Evolutionary conservation across 2,888 invertebrate species (phyloP), one percentile per base, ranked within the genome.

Genomic region (Lordiphosa andalusiaca): DNA sequence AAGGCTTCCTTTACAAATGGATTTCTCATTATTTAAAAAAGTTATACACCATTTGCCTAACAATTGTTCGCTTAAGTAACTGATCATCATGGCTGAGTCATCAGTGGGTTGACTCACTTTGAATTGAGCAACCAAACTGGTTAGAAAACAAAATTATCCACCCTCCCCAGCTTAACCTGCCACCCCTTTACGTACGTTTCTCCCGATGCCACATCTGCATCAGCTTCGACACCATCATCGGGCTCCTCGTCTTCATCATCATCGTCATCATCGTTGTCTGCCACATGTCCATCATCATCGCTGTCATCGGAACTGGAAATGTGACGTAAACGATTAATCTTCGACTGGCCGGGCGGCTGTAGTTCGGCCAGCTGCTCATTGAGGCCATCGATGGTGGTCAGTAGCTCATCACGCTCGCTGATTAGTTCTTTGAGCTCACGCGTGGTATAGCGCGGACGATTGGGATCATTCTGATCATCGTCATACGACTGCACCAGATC

Each of bases 391-490:
- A 99, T 94, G 86, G 95, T 93, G n/a, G 96, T 94, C 87, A 98
- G 96, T 53, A 98, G 91, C 87, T 97, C 96, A 90, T 98, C 98
- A 59, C 98, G 92, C 90, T 99, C 98, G 88, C 95, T 86, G 21
- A 90, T 82, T 35, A 90, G 68, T 69, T 90, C 90, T 73, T 90
- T 90, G 0, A 90, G 82, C 58, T 90, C 90, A 1, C 81, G 75
- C 25, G 89, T 93, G 0, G 96, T 95, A 86, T 96, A 97, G 57
- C 95, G 91, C 12, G 96, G 96, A 69, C 94, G 90, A 86, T 95
- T 93, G 0, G 93, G 93, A 89, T 94, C 94, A 74, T 94, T 93
- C 6, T 77, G 82, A 57, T 85, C 87, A 67, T 91, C 92, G 75
- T 90, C 90, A 71, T 90, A 90, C 19, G 89, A 90, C 81, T 93